Evolutionary conservation across 1,140 invertebrate species (phyloP), one percentile per base, ranked within the genome.

Genomic region (Epicauta chinensis): DNA sequence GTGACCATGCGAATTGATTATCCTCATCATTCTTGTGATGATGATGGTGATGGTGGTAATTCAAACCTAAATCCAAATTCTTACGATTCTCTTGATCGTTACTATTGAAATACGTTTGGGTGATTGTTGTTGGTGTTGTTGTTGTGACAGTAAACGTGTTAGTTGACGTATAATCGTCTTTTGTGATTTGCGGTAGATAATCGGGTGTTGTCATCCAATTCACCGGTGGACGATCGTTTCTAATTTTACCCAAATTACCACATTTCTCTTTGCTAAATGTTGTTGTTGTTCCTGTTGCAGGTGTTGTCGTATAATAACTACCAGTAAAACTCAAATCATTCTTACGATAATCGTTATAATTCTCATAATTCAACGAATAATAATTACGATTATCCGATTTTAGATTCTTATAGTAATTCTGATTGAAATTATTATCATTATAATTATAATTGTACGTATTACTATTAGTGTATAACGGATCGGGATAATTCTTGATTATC

Each of bases 141-240:
- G 50, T 55, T 17, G 53, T 54, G 3, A 52, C 38, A 42, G 59
- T 51, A 29, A 56, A 53, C n/a, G n/a, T n/a, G n/a, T n/a, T n/a
- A 42, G 51, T 57, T 35, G 52, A 37, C 0, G 58, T 39, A 54
- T 58, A 58, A 54, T 30, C 49, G 13, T 66, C 62, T 43, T 64
- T 64, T 1, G 47, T 15, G 42, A 62, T 62, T 23, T 54, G 45
- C 1, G 64, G 54, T 39, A 62, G 32, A 31, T 60, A 59, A 51
- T 60, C 77, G 2, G 78, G 77, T 1, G 77, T 76, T 59, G 81
- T 80, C 80, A 81, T 81, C 80, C 80, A 81, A 55, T 81, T 81
- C 0, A 82, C 76, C 0, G 77, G 74, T 2, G 74, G 70, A 52
- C 72, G 71, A 38, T 38, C 38, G 30, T 36, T 47, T 11, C 56